Percentiles rank a stretch among this genome's conserved stretches.
Evolutionary conservation across 2,797 vertebrate genomes (phyloP).

Genomic region (Delichon dasypus): DNA sequence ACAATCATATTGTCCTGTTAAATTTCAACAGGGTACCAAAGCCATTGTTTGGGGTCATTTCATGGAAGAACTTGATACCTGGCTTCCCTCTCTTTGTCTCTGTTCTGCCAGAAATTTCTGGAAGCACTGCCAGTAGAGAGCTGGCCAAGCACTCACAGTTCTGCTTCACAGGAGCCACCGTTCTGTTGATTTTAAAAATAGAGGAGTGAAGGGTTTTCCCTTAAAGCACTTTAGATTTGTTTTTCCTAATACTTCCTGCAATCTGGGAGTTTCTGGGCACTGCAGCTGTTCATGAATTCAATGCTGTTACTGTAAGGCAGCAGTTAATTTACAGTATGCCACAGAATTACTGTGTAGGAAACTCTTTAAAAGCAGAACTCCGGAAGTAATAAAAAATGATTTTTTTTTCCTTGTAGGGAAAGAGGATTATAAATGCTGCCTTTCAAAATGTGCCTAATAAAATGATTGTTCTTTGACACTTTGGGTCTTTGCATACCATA

Average conservation of each 20-base stretch:
- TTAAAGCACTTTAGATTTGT: background rate
- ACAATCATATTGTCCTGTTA: background rate
- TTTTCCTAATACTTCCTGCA: constrained; percentile 28
- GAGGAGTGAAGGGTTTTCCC: background rate
- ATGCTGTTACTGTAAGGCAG: constrained; percentile 33
- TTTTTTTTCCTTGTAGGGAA: background rate
- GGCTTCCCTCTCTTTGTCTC: background rate
- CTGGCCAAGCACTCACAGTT: background rate
- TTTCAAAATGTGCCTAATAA: background rate
- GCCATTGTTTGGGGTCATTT: background rate
- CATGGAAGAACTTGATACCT: background rate
- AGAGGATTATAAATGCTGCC: background rate
- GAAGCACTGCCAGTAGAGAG: background rate
- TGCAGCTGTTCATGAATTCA: constrained; percentile 17
- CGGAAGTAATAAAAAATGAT: background rate
- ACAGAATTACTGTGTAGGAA: background rate
- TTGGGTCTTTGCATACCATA: background rate
- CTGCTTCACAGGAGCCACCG: background rate
- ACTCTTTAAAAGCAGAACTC: background rate
- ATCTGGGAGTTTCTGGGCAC: background rate
- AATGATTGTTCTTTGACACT: background rate
- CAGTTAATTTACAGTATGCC: background rate
- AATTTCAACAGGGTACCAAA: background rate
- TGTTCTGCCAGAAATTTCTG: background rate
- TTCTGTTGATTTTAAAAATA: background rate